Evolutionary conservation across 2,888 invertebrate genomes (phyloP), one percentile per base, ranked within the genome.

Genomic region (Brachypalpus laphriformis): DNA sequence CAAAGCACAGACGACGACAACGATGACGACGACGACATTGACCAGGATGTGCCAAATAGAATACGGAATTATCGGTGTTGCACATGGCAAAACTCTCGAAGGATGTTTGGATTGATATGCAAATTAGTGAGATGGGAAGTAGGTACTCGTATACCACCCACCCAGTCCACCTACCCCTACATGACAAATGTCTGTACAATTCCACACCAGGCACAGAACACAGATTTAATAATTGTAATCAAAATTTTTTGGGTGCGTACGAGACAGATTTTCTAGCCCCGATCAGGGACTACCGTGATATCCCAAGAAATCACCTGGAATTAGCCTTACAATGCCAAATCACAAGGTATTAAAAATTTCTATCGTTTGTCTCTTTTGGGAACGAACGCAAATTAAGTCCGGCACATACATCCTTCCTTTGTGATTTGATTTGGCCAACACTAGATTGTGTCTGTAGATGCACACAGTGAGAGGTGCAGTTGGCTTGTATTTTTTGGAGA

Each of bases 41-140:
- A 59, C 65, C 80, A 80, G 83, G 83, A 85, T 85, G 45, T 78
- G 28, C 51, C 80, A 80, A 70, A 85, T 85, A 85, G 80, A 85
- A 80, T 80, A 80, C 68, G 70, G 65, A 85, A 85, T 80, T 80
- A 80, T 85, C 63, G 83, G 74, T 85, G 70, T 70, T 75, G 75
- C 70, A 80, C 70, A 83, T 65, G 56, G 70, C 68, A 75, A 85
- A 78, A 70, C 70, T 74, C 70, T 75, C 75, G 51, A 59, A 76
- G 71, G 57, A 80, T 74, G 57, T 63, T 78, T 70, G 80, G 68
- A 85, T 80, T 85, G 57, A 80, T 75, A 85, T 85, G 83, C 70
- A 85, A 85, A 85, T 85, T 85, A 75, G 65, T 75, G 70, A 37
- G 37, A 65, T 70, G 42, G 59, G 45, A 45, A 56, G 25, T 37